These are phyloP conservation scores for Calcarius lapponicus DNA, from an alignment of 2,797 vertebrate species.

Conservation along the genomic window DNA sequence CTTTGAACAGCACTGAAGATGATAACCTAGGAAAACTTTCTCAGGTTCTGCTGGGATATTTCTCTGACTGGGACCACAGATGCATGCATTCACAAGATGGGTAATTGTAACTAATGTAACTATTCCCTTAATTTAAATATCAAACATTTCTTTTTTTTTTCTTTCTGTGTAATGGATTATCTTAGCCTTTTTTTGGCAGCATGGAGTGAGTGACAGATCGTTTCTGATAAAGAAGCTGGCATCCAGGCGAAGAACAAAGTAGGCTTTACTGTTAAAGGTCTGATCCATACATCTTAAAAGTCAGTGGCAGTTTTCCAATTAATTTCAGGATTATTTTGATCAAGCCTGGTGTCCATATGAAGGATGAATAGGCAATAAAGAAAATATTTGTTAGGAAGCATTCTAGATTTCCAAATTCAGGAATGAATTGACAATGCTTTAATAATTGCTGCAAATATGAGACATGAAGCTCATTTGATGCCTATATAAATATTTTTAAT, in stretches of 20 bases:
- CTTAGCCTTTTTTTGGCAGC: not conserved
- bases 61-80: conserved; percentile 16
- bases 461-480: not conserved
- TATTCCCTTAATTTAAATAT: not conserved
- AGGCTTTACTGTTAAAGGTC: not conserved
- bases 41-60: conserved; percentile 48
- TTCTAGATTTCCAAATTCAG: not conserved
- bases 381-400: not conserved
- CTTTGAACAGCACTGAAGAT: conserved; percentile 22
- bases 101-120: conserved; percentile 34
- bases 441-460: not conserved
- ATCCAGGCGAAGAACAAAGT: not conserved
- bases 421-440: not conserved
- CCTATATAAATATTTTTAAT: not conserved
- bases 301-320: not conserved
- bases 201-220: not conserved
- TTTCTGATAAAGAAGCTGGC: not conserved
- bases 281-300: not conserved
- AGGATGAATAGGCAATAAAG: not conserved
- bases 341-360: not conserved
- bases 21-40: conserved; percentile 38
- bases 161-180: not conserved
- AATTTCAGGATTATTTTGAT: not conserved
- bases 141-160: rapidly evolving
- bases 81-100: conserved; percentile 1